Evolutionary conservation across 2,888 invertebrate genomes (phyloP).

Genomic region (Gymnosoma rotundatum): DNA sequence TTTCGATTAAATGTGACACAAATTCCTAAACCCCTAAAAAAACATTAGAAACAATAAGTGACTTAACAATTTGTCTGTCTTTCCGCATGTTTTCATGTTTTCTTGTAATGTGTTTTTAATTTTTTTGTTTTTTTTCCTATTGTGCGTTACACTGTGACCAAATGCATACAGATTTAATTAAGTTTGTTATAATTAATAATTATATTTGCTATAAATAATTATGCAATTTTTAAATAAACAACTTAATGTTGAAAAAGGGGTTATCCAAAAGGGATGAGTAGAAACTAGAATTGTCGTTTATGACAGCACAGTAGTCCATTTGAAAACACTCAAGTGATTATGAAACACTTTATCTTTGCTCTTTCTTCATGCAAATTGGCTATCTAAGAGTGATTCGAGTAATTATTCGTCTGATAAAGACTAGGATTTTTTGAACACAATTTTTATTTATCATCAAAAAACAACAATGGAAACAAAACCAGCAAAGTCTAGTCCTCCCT

Average conservation of each 20-base stretch:
- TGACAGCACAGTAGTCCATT: too few species aligned
- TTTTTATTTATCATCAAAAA: too few species aligned
- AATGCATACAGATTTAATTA: slow-evolving; percentile 30
- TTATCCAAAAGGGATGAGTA: too few species aligned
- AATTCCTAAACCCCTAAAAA: slow-evolving; percentile 52
- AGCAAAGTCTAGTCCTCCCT: too few species aligned
- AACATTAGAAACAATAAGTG: not conserved
- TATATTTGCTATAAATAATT: slow-evolving; percentile 38
- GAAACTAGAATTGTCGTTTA: too few species aligned
- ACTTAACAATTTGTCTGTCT: slow-evolving; percentile 3
- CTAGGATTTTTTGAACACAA: too few species aligned
- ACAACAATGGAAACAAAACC: too few species aligned
- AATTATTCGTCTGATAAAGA: too few species aligned
- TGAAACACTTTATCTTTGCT: too few species aligned
- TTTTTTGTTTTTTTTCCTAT: not conserved
- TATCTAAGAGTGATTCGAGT: too few species aligned
- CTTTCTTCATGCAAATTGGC: too few species aligned
- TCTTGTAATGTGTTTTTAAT: not conserved
- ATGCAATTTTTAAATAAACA: slow-evolving; percentile 55
- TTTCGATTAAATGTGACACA: slow-evolving; percentile 50
- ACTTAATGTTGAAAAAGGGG: slow-evolving; percentile 36
- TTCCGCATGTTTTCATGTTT: slow-evolving; percentile 24
- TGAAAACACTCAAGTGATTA: too few species aligned
- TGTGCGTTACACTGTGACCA: slow-evolving; percentile 64
- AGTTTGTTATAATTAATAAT: slow-evolving; percentile 42